phyloP scores from a whole-genome alignment of 2,113 vertebrate genomes.

The Forbesichthys papilliferus region DNA sequence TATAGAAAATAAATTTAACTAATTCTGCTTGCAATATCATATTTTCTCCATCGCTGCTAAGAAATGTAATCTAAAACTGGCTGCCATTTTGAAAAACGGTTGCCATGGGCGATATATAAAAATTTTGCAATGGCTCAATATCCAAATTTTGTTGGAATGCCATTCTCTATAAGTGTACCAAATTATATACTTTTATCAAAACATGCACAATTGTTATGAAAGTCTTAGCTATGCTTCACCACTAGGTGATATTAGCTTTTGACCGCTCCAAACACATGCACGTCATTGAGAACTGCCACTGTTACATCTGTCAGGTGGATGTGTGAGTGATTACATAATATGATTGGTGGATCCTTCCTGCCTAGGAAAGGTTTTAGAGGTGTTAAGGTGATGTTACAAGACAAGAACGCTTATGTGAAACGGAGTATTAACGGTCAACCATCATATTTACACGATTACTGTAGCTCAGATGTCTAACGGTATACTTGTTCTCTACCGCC shows the following conservation, averaged over 20 bases:
- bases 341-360: neutral
- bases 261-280: slow-evolving; percentile 87
- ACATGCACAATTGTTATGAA: too few species aligned
- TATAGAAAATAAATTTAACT: too few species aligned
- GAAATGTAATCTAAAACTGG: too few species aligned
- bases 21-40: too few species aligned
- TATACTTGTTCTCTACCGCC: neutral
- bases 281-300: slow-evolving; percentile 97
- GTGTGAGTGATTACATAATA: slow-evolving; percentile 83
- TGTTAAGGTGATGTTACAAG: neutral
- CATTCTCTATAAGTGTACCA: too few species aligned
- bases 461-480: neutral
- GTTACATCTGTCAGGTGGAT: slow-evolving; percentile 94
- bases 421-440: neutral
- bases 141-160: too few species aligned
- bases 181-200: too few species aligned
- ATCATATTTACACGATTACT: neutral
- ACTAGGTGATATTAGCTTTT: slow-evolving; percentile 36
- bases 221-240: too few species aligned
- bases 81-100: too few species aligned
- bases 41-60: too few species aligned
- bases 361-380: neutral
- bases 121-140: too few species aligned
- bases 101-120: too few species aligned
- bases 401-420: neutral